phyloP scores from a whole-genome alignment of 2,888 invertebrate genomes.

The Meiosimyza decipiens region DNA sequence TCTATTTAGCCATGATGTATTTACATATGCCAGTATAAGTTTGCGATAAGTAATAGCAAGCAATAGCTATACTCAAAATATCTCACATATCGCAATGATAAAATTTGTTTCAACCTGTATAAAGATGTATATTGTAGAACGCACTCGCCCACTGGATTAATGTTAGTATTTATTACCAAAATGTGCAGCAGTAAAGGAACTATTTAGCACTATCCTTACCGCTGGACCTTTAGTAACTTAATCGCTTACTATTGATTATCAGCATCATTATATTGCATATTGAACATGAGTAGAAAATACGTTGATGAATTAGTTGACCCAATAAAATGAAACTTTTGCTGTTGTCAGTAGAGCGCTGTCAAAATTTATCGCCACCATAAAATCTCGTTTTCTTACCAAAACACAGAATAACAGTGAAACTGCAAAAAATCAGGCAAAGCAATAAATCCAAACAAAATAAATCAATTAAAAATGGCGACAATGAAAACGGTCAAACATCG shows the following conservation, averaged over 20 bases:
- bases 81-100: no score
- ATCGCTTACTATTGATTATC: no score
- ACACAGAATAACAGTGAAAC: background rate
- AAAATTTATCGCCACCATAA: constrained; percentile 15
- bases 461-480: constrained; percentile 34
- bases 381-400: constrained; percentile 1
- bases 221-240: background rate
- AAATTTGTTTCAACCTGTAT: no score
- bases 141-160: no score
- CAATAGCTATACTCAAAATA: no score
- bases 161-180: no score
- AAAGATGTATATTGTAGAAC: no score
- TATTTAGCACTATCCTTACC: background rate
- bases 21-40: no score
- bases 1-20: no score
- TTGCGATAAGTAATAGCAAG: no score
- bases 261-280: no score
- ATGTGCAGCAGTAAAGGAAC: no score
- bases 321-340: constrained; percentile 18
- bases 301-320: constrained; percentile 31
- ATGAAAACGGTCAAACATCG: constrained; percentile 25
- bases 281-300: background rate
- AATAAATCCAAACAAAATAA: constrained; percentile 16
- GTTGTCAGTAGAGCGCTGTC: constrained; percentile 1
- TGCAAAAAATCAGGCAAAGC: background rate